Evolutionary conservation across 2,888 invertebrate species (phyloP).

Genomic region (Eubasilissa splendida): DNA sequence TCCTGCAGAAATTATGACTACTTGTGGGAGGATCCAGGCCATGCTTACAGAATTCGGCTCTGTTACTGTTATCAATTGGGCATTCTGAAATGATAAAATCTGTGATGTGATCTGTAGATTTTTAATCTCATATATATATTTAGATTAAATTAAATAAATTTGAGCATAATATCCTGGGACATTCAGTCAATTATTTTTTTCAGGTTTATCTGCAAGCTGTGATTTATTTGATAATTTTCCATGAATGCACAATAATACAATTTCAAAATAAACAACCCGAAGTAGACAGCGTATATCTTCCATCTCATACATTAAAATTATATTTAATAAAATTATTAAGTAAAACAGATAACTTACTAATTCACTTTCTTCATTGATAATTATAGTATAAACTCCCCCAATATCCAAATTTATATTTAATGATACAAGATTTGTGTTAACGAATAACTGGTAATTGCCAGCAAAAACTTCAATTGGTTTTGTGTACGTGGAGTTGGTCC

Average conservation of each 20-base stretch:
- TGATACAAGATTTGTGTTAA: slow-evolving; percentile 56
- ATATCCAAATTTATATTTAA: slow-evolving; percentile 60
- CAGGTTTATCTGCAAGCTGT: too few species aligned
- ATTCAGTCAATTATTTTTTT: too few species aligned
- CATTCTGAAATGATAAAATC: slow-evolving; percentile 62
- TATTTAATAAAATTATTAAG: too few species aligned
- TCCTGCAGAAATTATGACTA: slow-evolving; percentile 83
- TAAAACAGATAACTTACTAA: slow-evolving; percentile 59
- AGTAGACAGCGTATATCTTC: too few species aligned
- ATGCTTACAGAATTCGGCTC: slow-evolving; percentile 80
- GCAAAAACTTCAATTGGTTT: slow-evolving; percentile 58
- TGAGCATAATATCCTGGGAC: too few species aligned
- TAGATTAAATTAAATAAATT: too few species aligned
- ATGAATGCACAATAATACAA: too few species aligned
- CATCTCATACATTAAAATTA: too few species aligned
- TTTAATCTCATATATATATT: too few species aligned
- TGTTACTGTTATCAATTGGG: slow-evolving; percentile 69
- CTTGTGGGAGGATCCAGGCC: slow-evolving; percentile 86
- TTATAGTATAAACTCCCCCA: slow-evolving; percentile 67
- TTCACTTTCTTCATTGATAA: slow-evolving; percentile 59
- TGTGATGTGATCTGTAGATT: too few species aligned
- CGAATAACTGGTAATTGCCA: slow-evolving; percentile 60
- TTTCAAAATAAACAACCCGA: too few species aligned
- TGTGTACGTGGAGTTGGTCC: slow-evolving; percentile 50
- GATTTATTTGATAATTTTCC: too few species aligned